Evolutionary conservation across 2,797 vertebrate genomes (phyloP), one percentile per base, ranked within the genome.

Genomic region (Lutjanus campechanus): DNA sequence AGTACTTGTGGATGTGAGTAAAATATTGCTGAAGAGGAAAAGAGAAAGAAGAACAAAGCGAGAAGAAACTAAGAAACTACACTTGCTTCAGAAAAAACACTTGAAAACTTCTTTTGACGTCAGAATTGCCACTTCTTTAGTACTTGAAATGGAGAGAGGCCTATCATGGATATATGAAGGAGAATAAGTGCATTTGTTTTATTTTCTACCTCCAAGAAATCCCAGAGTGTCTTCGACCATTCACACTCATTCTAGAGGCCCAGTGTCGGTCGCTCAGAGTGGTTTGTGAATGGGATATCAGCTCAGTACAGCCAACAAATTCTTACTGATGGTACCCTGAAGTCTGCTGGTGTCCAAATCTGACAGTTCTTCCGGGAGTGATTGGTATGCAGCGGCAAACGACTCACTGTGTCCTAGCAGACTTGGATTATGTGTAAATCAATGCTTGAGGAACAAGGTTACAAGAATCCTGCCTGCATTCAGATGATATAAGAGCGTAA

Each of bases 371-470:
- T 84, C 69, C 16, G 44, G 50, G 13, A 69, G 60, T 53, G 53
- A 81, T 91, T 88, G 78, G 78, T 86, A 91, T 91, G 79, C 84
- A 81, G 60, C 76, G 70, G 61, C 44, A 73, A 87, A 73, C n/a
- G 6, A 64, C 81, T 72, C 64, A 64, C 79, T 83, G 25, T 79
- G 78, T 89, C 82, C 76, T 69, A 80, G 51, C 84, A 83, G 74
- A 68, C 79, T 68, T 82, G 88, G 85, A 87, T 91, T 88, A 87
- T 79, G 76, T 70, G 73, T 76, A 80, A 90, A 92, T 91, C 81
- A 84, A 59, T 90, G 87, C 82, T 86, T 25, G 69, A 84, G 82
- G 63, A 90, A 82, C 76, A 90, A 71, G 82, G 81, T 87, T 85
- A 89, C 76, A 69, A 81, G 81, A 86, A 89, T 79, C 78, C 20